Evolutionary conservation across 1,140 invertebrate genomes (phyloP).

Genomic region (Popillia japonica): DNA sequence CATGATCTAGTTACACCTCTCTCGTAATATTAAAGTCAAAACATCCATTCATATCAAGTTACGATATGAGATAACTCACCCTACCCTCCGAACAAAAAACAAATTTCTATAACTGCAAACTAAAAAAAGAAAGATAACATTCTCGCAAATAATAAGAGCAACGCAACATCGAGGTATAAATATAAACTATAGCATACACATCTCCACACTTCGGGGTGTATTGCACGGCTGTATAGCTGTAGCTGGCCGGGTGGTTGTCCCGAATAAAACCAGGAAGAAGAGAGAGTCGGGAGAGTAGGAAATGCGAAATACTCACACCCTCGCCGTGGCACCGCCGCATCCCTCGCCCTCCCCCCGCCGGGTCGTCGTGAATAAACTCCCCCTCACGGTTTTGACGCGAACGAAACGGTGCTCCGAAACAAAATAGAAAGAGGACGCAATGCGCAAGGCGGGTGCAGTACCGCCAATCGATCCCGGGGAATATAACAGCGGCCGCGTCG

Average conservation of each 20-base stretch:
- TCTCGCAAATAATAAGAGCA: too few relatives aligned
- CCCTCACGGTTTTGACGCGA: not conserved
- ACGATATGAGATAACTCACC: too few relatives aligned
- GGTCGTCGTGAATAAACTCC: not conserved
- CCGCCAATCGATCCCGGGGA: constrained; percentile 45
- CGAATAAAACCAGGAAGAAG: constrained; percentile 1
- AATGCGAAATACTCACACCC: not conserved
- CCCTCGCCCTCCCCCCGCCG: not conserved
- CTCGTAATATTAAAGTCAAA: too few relatives aligned
- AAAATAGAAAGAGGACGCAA: constrained; percentile 43
- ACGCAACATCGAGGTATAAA: too few relatives aligned
- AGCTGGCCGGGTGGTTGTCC: not conserved
- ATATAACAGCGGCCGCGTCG: constrained; percentile 45
- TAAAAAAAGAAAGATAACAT: too few relatives aligned
- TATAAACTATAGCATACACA: too few relatives aligned
- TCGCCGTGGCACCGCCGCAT: not conserved
- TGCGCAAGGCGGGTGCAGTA: constrained; percentile 52
- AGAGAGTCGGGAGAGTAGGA: not conserved
- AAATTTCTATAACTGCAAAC: too few relatives aligned
- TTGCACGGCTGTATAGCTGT: too few relatives aligned
- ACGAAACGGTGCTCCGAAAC: not conserved
- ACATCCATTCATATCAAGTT: too few relatives aligned
- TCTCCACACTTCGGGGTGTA: too few relatives aligned
- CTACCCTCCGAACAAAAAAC: too few relatives aligned
- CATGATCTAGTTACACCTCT: too few relatives aligned